Evolutionary conservation across 2,888 invertebrate genomes (phyloP).

Genomic region (Drosophila phalerata): DNA sequence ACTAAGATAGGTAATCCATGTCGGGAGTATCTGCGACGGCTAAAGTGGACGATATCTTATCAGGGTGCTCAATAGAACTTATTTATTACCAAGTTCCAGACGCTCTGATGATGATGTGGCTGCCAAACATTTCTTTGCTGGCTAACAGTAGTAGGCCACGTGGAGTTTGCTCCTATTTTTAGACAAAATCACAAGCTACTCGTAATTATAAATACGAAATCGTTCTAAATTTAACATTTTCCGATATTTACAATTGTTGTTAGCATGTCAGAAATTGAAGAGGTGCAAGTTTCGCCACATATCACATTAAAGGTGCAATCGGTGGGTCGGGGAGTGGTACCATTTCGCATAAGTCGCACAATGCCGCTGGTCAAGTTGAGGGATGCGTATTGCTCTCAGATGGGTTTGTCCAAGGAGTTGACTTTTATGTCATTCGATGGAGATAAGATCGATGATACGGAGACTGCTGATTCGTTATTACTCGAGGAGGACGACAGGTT

Average conservation of each 20-base stretch:
- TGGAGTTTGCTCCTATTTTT: slow-evolving; percentile 4
- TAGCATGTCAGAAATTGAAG: slow-evolving; percentile 17
- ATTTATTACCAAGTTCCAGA: slow-evolving; percentile 37
- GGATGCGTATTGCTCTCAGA: slow-evolving; percentile 31
- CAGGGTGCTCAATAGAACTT: slow-evolving; percentile 26
- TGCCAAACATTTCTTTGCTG: slow-evolving; percentile 2
- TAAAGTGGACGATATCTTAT: slow-evolving; percentile 46
- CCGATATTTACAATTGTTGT: background rate
- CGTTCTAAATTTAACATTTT: background rate
- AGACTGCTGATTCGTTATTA: slow-evolving; percentile 33
- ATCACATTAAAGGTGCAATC: slow-evolving; percentile 33
- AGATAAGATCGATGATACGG: slow-evolving; percentile 22
- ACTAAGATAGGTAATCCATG: slow-evolving; percentile 27
- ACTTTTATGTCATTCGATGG: slow-evolving; percentile 38
- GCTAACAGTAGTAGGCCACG: slow-evolving; percentile 47
- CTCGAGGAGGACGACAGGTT: slow-evolving; percentile 39
- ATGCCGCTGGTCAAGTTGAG: slow-evolving; percentile 28
- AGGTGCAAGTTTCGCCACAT: background rate
- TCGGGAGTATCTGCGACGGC: background rate
- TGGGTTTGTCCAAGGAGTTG: slow-evolving; percentile 14
- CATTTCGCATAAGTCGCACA: slow-evolving; percentile 18
- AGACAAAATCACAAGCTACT: background rate
- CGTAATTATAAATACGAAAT: background rate
- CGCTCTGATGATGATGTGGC: slow-evolving; percentile 36
- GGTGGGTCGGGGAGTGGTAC: background rate